phyloP scores from a whole-genome alignment of 2,113 vertebrate species.

The Sebastes schlegelii region DNA sequence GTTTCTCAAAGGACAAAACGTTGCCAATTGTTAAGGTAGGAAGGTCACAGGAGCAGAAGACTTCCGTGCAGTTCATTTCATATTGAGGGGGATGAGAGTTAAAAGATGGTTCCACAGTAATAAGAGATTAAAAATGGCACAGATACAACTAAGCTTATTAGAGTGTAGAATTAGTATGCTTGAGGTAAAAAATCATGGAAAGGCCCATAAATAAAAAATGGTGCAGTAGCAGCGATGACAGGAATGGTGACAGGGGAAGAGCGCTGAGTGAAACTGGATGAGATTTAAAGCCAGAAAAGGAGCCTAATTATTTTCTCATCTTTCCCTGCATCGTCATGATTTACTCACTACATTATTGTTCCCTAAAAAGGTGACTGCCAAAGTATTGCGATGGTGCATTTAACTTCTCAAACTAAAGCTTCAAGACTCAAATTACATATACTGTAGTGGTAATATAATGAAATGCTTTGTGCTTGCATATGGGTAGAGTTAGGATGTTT shows the following conservation, averaged over 20 bases:
- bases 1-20: not conserved
- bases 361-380: slow-evolving; percentile 13
- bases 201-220: slow-evolving; percentile 72
- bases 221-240: slow-evolving; percentile 49
- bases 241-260: slow-evolving; percentile 57
- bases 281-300: slow-evolving; percentile 64
- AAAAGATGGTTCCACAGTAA: slow-evolving; percentile 15
- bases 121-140: slow-evolving; percentile 22
- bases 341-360: not conserved
- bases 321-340: slow-evolving; percentile 10
- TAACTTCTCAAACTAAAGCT: slow-evolving; percentile 14
- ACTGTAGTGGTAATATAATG: not conserved
- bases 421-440: slow-evolving; percentile 7
- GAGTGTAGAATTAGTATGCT: slow-evolving; percentile 46
- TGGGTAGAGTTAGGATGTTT: slow-evolving; percentile 21
- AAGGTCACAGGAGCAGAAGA: slow-evolving; percentile 2
- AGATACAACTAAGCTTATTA: slow-evolving; percentile 29
- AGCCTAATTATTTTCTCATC: slow-evolving; percentile 57
- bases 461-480: slow-evolving; percentile 7
- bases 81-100: not conserved
- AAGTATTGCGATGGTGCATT: slow-evolving; percentile 7
- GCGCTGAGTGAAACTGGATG: slow-evolving; percentile 44
- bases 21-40: slow-evolving; percentile 6
- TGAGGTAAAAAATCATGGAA: slow-evolving; percentile 23
- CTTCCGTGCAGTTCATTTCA: slow-evolving; percentile 6